Conservation (phyloP, 2,113 vertebrate species). For the Campylorhamphus procurvoides region DNA sequence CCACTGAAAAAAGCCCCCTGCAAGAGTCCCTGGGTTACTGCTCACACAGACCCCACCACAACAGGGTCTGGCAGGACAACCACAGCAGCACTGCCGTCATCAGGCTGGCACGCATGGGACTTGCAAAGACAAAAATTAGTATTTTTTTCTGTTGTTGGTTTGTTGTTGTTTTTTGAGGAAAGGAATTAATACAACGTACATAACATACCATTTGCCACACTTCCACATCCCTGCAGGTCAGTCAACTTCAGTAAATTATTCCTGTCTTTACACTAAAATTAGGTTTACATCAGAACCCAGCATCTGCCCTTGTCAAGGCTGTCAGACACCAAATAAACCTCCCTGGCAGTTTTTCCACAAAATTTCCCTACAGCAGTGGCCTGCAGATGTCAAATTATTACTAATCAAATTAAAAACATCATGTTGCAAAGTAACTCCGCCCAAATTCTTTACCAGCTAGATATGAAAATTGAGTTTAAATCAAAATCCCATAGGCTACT, state of each 20-base stretch:
- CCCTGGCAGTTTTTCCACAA: background rate
- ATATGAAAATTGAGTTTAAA: background rate
- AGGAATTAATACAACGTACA: fast-evolving
- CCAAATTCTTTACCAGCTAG: background rate
- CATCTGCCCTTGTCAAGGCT: background rate
- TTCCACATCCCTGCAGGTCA: background rate
- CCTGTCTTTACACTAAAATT: background rate
- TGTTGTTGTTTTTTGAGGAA: background rate
- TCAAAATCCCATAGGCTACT: background rate
- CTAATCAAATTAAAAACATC: background rate
- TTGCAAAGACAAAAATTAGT: fast-evolving
- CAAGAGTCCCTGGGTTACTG: fast-evolving
- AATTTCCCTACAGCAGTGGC: background rate
- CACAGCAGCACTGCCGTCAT: fast-evolving
- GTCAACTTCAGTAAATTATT: background rate
- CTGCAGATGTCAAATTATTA: background rate
- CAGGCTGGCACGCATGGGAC: background rate
- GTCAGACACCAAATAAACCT: background rate
- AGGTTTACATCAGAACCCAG: background rate
- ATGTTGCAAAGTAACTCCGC: background rate
- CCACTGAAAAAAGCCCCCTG: fast-evolving
- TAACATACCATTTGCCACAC: background rate
- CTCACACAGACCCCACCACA: fast-evolving
- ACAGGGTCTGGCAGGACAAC: fast-evolving
- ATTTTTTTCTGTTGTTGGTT: background rate